A percentile compares a stretch with the other conserved stretches of the same genome.
Evolutionary conservation across 2,797 vertebrate species (phyloP).

Genomic region (Myioborus melanocephalus): DNA sequence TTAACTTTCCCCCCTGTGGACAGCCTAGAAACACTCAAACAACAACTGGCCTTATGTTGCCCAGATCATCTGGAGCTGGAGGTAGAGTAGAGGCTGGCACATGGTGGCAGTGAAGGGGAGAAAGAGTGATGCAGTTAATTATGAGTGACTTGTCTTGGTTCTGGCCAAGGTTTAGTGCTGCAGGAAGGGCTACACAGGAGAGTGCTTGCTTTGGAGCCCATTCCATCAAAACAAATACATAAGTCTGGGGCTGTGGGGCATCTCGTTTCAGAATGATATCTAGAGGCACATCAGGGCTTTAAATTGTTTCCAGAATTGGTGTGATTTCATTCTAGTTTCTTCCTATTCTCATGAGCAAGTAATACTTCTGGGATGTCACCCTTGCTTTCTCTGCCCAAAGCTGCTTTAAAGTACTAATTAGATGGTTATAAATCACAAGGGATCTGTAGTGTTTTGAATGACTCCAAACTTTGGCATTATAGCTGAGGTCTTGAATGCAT

Average conservation of each 20-base stretch:
- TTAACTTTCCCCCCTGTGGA: background rate
- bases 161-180: background rate
- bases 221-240: background rate
- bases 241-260: background rate
- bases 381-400: background rate
- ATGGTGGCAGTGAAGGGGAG: background rate
- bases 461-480: background rate
- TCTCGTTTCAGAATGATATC: background rate
- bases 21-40: background rate
- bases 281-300: background rate
- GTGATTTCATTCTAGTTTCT: background rate
- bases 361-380: background rate
- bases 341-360: background rate
- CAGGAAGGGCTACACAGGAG: background rate
- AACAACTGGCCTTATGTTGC: background rate
- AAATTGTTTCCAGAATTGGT: background rate
- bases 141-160: background rate
- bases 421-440: background rate
- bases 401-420: background rate
- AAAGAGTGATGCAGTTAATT: background rate
- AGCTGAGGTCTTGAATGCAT: background rate
- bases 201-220: fast-evolving
- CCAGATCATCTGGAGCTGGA: background rate
- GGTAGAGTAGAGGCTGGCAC: background rate
- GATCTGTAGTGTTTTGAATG: background rate